Conservation (phyloP, 2,113 vertebrate genomes). For the Rhabdornis inornatus region DNA sequence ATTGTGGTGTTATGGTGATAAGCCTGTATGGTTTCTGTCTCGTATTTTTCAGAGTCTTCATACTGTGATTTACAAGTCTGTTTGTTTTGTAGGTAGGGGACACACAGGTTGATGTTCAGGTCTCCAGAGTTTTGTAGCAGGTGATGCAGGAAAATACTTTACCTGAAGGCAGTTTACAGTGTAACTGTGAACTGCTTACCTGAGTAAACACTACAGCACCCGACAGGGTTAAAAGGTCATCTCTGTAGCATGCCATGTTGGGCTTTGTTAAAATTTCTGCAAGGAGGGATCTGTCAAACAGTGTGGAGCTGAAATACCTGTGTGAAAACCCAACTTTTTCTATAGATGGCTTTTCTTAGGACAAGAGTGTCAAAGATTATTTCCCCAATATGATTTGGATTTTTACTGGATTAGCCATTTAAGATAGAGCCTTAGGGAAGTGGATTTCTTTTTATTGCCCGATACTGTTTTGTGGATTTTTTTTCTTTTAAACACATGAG, state of each 20-base stretch:
- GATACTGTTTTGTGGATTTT: not conserved
- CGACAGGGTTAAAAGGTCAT: not conserved
- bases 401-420: not conserved
- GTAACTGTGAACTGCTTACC: not conserved
- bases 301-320: not conserved
- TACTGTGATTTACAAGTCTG: not conserved
- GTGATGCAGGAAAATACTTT: not conserved
- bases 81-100: not conserved
- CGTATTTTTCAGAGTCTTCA: not conserved
- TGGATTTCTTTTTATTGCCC: not conserved
- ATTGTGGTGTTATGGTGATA: not conserved
- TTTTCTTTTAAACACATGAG: not conserved
- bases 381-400: not conserved
- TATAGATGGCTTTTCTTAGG: not conserved
- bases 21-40: not conserved
- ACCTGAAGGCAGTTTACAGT: not conserved
- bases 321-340: not conserved
- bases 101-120: rapidly evolving
- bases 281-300: not conserved
- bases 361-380: not conserved
- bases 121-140: not conserved
- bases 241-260: rapidly evolving
- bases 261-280: not conserved
- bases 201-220: not conserved
- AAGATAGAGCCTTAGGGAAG: not conserved